Evolutionary conservation across 2,888 invertebrate species (phyloP).

Genomic region (Vanessa cardui): DNA sequence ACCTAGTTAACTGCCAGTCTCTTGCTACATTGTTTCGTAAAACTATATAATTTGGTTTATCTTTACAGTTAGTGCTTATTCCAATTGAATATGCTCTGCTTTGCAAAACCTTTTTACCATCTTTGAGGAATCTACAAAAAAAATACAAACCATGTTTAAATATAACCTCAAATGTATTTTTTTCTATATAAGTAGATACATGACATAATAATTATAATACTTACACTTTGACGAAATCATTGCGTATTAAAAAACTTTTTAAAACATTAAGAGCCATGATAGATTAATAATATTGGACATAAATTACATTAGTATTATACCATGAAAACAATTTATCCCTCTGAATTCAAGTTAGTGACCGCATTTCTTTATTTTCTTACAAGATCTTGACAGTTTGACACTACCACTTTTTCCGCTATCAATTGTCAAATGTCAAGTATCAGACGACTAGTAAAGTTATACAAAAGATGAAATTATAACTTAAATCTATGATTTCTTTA

Average conservation of each 20-base stretch:
- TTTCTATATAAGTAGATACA: background rate
- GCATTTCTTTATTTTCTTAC: background rate
- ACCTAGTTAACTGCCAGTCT: conserved; percentile 31
- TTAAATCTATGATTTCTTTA: too few species aligned
- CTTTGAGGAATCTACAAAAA: conserved; percentile 56
- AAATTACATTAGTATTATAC: background rate
- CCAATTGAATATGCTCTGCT: conserved; percentile 37
- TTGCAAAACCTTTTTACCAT: conserved; percentile 45
- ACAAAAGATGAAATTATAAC: too few species aligned
- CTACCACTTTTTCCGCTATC: too few species aligned
- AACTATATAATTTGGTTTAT: conserved; percentile 13
- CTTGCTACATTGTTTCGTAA: conserved; percentile 8
- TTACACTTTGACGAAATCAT: conserved; percentile 60
- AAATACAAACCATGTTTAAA: conserved; percentile 14
- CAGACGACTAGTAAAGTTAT: too few species aligned
- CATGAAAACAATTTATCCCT: background rate
- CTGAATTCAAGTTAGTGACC: background rate
- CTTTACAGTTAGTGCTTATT: conserved; percentile 10
- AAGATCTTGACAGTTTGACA: too few species aligned
- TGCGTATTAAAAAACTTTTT: conserved; percentile 45
- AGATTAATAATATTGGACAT: background rate
- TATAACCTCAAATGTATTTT: conserved; percentile 23
- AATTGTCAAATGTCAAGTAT: too few species aligned
- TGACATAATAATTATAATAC: conserved; percentile 41
- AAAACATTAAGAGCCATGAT: conserved; percentile 39